Conservation (phyloP, 2,888 invertebrate genomes). For the Ditula angustiorana region DNA sequence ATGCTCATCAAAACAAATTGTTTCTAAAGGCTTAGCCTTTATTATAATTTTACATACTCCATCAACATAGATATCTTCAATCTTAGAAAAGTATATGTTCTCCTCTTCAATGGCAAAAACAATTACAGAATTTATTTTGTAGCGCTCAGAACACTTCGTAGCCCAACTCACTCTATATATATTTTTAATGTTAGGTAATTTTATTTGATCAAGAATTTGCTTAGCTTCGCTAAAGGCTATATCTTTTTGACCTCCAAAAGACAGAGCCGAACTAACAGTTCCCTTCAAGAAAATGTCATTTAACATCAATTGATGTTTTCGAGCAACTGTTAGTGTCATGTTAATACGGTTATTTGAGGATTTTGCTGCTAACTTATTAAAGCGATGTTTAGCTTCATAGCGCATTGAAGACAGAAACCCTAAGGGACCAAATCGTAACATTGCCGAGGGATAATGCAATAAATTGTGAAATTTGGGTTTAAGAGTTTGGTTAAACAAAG, state of each 20-base stretch:
- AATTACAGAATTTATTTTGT: conserved; percentile 1
- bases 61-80: conserved; percentile 5
- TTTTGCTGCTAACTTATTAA: conserved; percentile 33
- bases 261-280: conserved; percentile 2
- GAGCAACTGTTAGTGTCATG: conserved; percentile 14
- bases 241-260: conserved; percentile 1
- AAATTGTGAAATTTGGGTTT: conserved; percentile 38
- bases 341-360: conserved; percentile 25
- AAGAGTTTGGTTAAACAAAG: conserved; percentile 21
- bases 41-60: conserved; percentile 2
- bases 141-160: conserved; percentile 1
- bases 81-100: background rate
- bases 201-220: conserved; percentile 1
- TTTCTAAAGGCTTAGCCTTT: conserved; percentile 2
- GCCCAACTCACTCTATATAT: conserved; percentile 4
- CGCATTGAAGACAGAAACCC: conserved; percentile 31
- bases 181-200: background rate
- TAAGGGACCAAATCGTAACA: conserved; percentile 25
- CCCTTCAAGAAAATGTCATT: conserved; percentile 28
- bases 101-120: background rate
- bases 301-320: conserved; percentile 26
- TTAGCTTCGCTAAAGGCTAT: background rate
- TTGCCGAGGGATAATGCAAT: conserved; percentile 20
- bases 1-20: conserved; percentile 28
- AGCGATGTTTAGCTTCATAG: conserved; percentile 37